Percentiles rank a stretch among this genome's conserved stretches.
These are phyloP conservation scores for Mola mola DNA, from an alignment of 2,113 vertebrate genomes.

Conservation along the genomic window DNA sequence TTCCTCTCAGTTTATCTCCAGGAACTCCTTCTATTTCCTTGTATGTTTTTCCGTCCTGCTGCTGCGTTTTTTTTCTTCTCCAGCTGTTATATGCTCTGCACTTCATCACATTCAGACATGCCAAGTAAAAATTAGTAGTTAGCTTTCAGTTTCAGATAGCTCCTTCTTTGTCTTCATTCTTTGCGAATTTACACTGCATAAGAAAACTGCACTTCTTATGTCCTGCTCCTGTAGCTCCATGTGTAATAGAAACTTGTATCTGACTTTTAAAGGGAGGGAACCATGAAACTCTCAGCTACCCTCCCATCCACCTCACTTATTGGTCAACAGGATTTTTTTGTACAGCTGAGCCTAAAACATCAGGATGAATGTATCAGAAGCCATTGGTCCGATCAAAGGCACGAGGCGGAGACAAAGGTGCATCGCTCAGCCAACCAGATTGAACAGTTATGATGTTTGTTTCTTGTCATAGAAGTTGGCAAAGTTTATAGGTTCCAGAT, in stretches of 20 bases:
- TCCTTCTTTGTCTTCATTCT: conserved; percentile 38
- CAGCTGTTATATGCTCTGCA: conserved; percentile 2
- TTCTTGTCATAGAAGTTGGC: conserved; percentile 80
- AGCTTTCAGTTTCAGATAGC: neutral
- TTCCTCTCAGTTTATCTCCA: conserved; percentile 6
- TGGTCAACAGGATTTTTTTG: conserved; percentile 58
- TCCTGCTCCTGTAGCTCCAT: conserved; percentile 52
- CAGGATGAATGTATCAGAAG: conserved; percentile 62
- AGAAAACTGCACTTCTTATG: conserved; percentile 28
- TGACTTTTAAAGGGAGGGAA: conserved; percentile 77
- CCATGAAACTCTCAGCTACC: conserved; percentile 55
- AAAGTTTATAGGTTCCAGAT: conserved; percentile 93
- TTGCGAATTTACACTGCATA: conserved; percentile 29
- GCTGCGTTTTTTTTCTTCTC: conserved; percentile 21
- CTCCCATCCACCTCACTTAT: conserved; percentile 72
- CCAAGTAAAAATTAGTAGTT: conserved; percentile 8
- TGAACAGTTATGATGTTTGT: conserved; percentile 79
- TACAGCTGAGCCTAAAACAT: conserved; percentile 63
- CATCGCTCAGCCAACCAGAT: conserved; percentile 79
- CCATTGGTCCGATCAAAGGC: conserved; percentile 66
- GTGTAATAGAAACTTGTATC: conserved; percentile 67
- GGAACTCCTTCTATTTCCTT: conserved; percentile 21
- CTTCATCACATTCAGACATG: conserved; percentile 18
- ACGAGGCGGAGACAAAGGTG: conserved; percentile 75
- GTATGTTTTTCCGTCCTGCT: conserved; percentile 17